Conservation (phyloP, 2,113 vertebrate genomes). For the Eclectus roratus region DNA sequence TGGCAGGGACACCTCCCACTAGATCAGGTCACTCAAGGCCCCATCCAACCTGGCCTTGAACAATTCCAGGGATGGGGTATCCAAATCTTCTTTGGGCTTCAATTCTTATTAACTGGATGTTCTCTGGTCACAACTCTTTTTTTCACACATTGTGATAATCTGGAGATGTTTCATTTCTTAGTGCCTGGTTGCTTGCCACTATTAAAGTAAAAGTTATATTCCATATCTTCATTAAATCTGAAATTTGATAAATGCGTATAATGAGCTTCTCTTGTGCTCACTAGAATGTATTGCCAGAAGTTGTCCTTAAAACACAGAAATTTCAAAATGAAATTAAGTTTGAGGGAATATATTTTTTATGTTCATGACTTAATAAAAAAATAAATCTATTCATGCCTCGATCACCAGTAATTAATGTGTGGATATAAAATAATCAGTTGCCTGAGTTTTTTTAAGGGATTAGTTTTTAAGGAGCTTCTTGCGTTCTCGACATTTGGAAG, state of each 20-base stretch:
- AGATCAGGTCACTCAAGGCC: not conserved
- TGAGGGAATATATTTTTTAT: not conserved
- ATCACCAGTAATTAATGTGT: not conserved
- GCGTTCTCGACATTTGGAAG: not conserved
- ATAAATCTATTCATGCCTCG: not conserved
- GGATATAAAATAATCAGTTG: not conserved
- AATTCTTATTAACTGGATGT: not conserved
- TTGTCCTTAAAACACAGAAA: not conserved
- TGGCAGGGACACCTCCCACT: not conserved
- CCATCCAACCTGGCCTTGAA: not conserved
- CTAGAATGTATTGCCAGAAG: not conserved
- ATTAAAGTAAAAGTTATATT: not conserved
- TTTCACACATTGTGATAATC: not conserved
- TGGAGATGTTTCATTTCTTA: not conserved
- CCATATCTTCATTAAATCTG: not conserved
- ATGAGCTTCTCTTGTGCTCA: not conserved
- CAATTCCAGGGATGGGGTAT: not conserved
- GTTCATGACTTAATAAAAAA: not conserved
- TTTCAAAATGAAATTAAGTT: not conserved
- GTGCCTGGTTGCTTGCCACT: not conserved
- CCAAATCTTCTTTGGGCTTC: not conserved
- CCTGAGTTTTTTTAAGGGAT: not conserved
- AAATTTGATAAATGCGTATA: not conserved
- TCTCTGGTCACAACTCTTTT: not conserved
- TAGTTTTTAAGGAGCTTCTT: not conserved